Conservation (phyloP, 2,113 vertebrate species). For the Oncorhynchus gorbuscha region DNA sequence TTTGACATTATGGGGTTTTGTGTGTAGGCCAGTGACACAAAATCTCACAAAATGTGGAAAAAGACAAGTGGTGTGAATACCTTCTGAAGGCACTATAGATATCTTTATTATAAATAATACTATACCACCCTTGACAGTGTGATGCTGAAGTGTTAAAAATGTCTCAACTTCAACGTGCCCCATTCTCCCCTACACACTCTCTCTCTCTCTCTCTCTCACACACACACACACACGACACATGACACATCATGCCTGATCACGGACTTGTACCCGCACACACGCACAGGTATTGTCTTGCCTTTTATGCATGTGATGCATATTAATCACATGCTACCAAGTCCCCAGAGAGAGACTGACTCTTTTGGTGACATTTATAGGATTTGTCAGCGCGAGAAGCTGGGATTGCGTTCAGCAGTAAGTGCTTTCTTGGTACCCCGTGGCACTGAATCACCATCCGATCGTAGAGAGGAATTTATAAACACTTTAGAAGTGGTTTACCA, state of each 20-base stretch:
- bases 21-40: no score
- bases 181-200: no score
- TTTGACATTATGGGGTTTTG: no score
- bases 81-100: no score
- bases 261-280: neutral
- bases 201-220: no score
- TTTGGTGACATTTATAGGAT: slow-evolving; percentile 32
- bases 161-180: no score
- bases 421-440: slow-evolving; percentile 49
- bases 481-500: slow-evolving; percentile 54
- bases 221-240: no score
- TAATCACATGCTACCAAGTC: slow-evolving; percentile 19
- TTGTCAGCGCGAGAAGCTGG: slow-evolving; percentile 27
- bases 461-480: slow-evolving; percentile 43
- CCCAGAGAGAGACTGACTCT: slow-evolving; percentile 1
- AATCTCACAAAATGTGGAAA: no score
- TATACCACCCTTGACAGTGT: no score
- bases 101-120: no score
- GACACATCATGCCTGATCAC: neutral
- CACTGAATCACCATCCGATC: slow-evolving; percentile 43
- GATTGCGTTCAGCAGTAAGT: slow-evolving; percentile 40
- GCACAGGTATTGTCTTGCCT: slow-evolving; percentile 14
- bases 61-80: no score
- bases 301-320: slow-evolving; percentile 37
- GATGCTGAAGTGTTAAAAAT: no score